Percentiles rank a stretch among this genome's conserved stretches.
phyloP scores from a whole-genome alignment of 53 echinoderm and acorn worm species.

The Apostichopus leukothele region DNA sequence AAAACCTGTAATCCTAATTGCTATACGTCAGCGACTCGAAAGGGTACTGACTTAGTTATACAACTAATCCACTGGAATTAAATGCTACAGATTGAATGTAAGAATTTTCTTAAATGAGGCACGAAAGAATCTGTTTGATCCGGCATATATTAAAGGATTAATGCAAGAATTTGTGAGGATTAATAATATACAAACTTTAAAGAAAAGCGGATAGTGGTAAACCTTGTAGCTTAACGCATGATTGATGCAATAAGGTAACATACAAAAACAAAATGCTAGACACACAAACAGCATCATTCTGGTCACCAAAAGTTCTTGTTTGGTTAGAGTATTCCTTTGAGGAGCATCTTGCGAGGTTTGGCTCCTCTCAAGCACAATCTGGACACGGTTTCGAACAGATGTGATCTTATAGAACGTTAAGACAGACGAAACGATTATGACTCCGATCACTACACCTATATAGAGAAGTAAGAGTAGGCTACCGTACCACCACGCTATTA shows the following conservation, averaged over 20 bases:
- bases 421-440: conserved; percentile 26
- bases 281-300: conserved; percentile 39
- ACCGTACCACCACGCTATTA: conserved; percentile 34
- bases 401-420: conserved; percentile 29
- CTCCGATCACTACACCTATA: background rate
- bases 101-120: conserved; percentile 39
- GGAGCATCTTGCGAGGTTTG: conserved; percentile 19
- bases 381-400: conserved; percentile 10
- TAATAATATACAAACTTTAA: conserved; percentile 9
- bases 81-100: conserved; percentile 2
- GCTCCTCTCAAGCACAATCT: conserved; percentile 12
- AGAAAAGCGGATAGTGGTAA: background rate
- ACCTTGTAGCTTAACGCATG: conserved; percentile 41
- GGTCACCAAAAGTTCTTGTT: conserved; percentile 41
- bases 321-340: background rate
- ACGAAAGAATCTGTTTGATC: conserved; percentile 45
- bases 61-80: background rate
- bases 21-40: too few species aligned
- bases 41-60: too few species aligned
- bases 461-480: conserved; percentile 7
- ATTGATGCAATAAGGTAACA: conserved; percentile 35
- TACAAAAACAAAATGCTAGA: conserved; percentile 26
- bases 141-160: conserved; percentile 46
- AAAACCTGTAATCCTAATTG: too few species aligned
- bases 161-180: conserved; percentile 32